phyloP scores from a whole-genome alignment of 1,140 invertebrate species.

The Drosophila trapezifrons region DNA sequence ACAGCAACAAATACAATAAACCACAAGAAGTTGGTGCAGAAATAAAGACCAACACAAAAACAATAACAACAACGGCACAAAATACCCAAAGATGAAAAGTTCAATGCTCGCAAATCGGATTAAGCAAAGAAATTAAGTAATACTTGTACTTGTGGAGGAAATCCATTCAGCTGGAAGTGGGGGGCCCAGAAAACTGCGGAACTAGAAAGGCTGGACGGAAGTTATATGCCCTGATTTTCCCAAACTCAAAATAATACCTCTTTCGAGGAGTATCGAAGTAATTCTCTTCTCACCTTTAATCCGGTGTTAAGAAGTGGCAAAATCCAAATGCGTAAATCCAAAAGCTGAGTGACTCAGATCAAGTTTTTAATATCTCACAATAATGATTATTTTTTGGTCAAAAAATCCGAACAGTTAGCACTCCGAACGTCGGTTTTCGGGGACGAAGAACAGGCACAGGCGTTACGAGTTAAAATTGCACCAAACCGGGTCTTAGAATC shows the following conservation, averaged over 20 bases:
- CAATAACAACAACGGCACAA: constrained; percentile 41
- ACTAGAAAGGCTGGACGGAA: constrained; percentile 16
- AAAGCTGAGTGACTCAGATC: not conserved
- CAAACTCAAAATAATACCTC: not conserved
- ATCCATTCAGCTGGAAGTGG: not conserved
- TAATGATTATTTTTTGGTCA: constrained; percentile 31
- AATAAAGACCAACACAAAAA: constrained; percentile 42
- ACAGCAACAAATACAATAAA: constrained; percentile 43
- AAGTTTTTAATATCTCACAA: constrained; percentile 36
- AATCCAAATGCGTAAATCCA: constrained; percentile 51
- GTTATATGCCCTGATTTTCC: not conserved
- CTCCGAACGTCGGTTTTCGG: constrained; percentile 8
- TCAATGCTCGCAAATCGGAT: constrained; percentile 83
- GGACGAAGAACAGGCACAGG: constrained; percentile 47
- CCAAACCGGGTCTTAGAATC: constrained; percentile 30
- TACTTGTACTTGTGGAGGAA: constrained; percentile 46
- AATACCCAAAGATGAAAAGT: constrained; percentile 59
- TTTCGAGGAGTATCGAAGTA: not conserved
- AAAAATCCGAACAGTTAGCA: constrained; percentile 31
- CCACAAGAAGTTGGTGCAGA: constrained; percentile 59
- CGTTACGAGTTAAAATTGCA: constrained; percentile 57
- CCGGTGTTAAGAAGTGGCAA: not conserved
- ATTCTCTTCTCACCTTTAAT: constrained; percentile 30
- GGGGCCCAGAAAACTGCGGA: constrained; percentile 2
- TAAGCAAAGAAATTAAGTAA: constrained; percentile 78